These are phyloP conservation scores for Dendrocopos noguchii DNA, from an alignment of 2,113 vertebrate genomes.

Conservation along the genomic window DNA sequence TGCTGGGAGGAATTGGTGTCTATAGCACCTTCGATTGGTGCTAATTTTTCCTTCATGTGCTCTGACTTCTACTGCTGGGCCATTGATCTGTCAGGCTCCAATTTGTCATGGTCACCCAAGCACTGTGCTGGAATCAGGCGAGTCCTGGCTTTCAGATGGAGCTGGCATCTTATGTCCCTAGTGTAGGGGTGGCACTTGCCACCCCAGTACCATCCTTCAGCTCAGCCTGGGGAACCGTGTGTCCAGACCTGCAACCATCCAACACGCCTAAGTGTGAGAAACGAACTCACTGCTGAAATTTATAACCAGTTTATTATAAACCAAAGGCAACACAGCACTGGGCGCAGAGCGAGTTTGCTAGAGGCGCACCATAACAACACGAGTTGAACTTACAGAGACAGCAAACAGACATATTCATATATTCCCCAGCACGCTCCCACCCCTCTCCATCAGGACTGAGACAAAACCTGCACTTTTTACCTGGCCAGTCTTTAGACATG, in stretches of 20 bases:
- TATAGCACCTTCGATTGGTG: slow-evolving; percentile 75
- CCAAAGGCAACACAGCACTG: no score
- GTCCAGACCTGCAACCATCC: not conserved
- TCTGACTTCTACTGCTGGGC: slow-evolving; percentile 73
- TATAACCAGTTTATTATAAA: no score
- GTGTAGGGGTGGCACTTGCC: fast-evolving
- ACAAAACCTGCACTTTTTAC: no score
- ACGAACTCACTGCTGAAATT: no score
- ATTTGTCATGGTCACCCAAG: slow-evolving; percentile 68
- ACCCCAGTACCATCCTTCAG: fast-evolving
- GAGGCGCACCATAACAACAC: no score
- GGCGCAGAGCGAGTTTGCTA: no score
- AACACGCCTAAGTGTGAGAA: no score
- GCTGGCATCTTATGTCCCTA: fast-evolving
- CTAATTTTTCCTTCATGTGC: slow-evolving; percentile 76
- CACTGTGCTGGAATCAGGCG: slow-evolving; percentile 50
- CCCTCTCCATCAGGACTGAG: no score
- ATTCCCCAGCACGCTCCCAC: no score
- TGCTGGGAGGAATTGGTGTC: slow-evolving; percentile 74
- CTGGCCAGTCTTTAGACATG: no score
- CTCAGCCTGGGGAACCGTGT: fast-evolving
- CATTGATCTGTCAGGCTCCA: slow-evolving; percentile 62
- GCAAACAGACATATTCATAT: no score
- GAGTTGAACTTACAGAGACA: no score
- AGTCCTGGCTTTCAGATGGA: not conserved